A percentile compares a stretch with the other conserved stretches of the same genome.
phyloP scores from a whole-genome alignment of 1,140 invertebrate species.

The Zophobas morio region DNA sequence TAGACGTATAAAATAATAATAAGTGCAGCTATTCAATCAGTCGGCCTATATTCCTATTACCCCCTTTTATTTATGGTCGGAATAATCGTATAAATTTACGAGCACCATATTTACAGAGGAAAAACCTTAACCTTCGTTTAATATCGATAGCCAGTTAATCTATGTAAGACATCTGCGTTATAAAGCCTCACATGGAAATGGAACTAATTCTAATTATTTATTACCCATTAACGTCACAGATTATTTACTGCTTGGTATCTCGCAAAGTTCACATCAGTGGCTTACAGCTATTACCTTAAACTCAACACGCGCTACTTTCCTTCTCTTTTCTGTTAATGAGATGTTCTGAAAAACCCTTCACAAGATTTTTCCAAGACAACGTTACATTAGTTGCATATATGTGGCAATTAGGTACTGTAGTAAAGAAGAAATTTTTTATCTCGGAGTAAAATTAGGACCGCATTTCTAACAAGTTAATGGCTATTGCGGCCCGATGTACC shows the following conservation, averaged over 20 bases:
- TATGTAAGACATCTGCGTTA: slow-evolving; percentile 62
- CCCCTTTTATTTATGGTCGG: slow-evolving; percentile 50
- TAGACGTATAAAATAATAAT: neutral
- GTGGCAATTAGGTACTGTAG: neutral
- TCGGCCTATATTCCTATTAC: slow-evolving; percentile 37
- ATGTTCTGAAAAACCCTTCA: slow-evolving; percentile 22
- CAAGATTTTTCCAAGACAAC: neutral
- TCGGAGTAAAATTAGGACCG: neutral
- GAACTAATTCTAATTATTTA: slow-evolving; percentile 64
- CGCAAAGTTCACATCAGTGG: slow-evolving; percentile 53
- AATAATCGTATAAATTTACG: slow-evolving; percentile 56
- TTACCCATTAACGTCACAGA: slow-evolving; percentile 60
- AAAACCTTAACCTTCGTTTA: slow-evolving; percentile 56
- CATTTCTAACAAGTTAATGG: slow-evolving; percentile 10
- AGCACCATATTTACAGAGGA: slow-evolving; percentile 47
- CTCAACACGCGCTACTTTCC: slow-evolving; percentile 35
- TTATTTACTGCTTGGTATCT: slow-evolving; percentile 57
- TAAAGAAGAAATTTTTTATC: no score
- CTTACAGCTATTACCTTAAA: slow-evolving; percentile 49
- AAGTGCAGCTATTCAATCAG: slow-evolving; percentile 20
- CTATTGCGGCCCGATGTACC: slow-evolving; percentile 31
- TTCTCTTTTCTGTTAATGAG: slow-evolving; percentile 26
- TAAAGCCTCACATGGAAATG: slow-evolving; percentile 62
- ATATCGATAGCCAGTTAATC: slow-evolving; percentile 60
- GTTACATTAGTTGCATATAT: neutral